Evolutionary conservation across 2,797 vertebrate genomes (phyloP), one percentile per base, ranked within the genome.

Genomic region (Neosalanx taihuensis): DNA sequence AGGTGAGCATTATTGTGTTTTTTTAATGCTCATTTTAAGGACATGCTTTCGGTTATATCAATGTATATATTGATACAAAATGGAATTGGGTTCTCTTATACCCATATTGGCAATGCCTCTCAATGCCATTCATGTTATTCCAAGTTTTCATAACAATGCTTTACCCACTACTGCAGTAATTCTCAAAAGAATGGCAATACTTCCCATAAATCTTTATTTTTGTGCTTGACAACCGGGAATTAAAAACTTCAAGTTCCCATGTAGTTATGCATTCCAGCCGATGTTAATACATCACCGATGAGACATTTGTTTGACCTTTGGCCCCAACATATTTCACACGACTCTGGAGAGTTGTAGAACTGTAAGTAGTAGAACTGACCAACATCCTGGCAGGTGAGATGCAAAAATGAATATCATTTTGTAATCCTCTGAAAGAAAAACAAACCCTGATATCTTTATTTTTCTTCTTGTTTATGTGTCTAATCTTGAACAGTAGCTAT

Each of bases 201-300:
- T 46, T 9, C 41, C 41, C 9, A 12, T 46, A 12, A 46, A 46
- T 12, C 10, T 1, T 46, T 26, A 26, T 26, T 46, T 46, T 46
- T 46, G 12, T 46, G 41, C 41, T 10, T 9, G 7, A 10, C 12
- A 46, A 46, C 12, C 9, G 7, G 37, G 9, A 3, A 41, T 41
- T 41, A 41, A 41, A 41, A n/a, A 41, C 37, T 10, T 41, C 37
- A 41, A 46, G 63, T 85, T 88, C 85, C 78, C 86, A 89, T 82
- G 81, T 78, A 29, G 68, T 35, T 20, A 7, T 12, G 12, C 71
- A 74, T 83, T 77, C 79, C 79, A 77, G 76, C 53, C 33, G 84
- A 88, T 84, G 87, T 90, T 91, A 89, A 89, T 89, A 72, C 78
- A 76, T 90, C 81, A 92, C 87, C 74, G 86, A 75, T 72, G 49